phyloP scores from a whole-genome alignment of 2,888 invertebrate species.

The Melinaea menophilus region DNA sequence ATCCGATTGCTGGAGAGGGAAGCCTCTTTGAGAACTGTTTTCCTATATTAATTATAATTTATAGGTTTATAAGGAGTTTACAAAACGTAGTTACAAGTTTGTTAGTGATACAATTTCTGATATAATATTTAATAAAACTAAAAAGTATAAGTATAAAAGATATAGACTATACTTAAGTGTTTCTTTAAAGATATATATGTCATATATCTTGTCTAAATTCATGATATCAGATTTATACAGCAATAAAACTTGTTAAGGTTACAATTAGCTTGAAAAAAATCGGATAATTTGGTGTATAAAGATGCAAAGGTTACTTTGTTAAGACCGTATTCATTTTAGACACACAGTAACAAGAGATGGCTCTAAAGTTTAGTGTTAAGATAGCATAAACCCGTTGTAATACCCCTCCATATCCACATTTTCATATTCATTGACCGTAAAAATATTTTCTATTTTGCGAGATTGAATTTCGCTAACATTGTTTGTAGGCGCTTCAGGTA shows the following conservation, averaged over 20 bases:
- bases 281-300: background rate
- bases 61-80: too few species aligned
- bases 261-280: too few species aligned
- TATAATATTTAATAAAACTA: too few species aligned
- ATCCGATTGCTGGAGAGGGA: constrained; percentile 19
- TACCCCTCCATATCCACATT: constrained; percentile 54
- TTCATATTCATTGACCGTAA: constrained; percentile 74
- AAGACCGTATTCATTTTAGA: constrained; percentile 9
- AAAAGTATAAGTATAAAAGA: too few species aligned
- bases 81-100: too few species aligned
- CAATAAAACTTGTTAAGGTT: too few species aligned
- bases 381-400: constrained; percentile 48
- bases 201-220: too few species aligned
- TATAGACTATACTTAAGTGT: too few species aligned
- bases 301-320: constrained; percentile 11
- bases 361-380: constrained; percentile 47
- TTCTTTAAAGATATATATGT: too few species aligned
- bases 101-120: too few species aligned
- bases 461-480: constrained; percentile 72
- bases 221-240: too few species aligned
- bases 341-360: constrained; percentile 28
- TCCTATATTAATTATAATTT: background rate
- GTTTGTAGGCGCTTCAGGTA: constrained; percentile 65
- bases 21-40: constrained; percentile 2
- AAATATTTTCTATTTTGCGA: constrained; percentile 73